Conservation (phyloP, 2,113 vertebrate genomes). For the Rhinolophus sinicus region DNA sequence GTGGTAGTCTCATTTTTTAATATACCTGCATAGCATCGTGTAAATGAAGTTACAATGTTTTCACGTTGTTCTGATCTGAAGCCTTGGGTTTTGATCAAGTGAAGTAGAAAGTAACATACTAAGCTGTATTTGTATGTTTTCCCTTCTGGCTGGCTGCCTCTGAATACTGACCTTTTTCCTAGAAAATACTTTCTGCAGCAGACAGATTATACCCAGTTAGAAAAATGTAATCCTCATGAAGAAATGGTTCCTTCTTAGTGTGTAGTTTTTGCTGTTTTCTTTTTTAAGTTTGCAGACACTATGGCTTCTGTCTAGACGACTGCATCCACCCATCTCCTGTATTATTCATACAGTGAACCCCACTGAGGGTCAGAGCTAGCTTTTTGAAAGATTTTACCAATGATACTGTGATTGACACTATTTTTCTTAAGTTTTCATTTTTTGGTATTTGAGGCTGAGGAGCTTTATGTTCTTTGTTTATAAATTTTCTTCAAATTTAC, state of each 20-base stretch:
- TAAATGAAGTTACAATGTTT: not conserved
- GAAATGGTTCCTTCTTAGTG: not conserved
- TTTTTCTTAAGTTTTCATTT: constrained; percentile 12
- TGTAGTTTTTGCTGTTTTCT: not conserved
- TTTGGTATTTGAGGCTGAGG: not conserved
- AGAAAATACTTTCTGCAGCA: not conserved
- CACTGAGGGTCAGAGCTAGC: not conserved
- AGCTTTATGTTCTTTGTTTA: not conserved
- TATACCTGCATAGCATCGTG: not conserved
- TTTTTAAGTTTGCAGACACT: not conserved
- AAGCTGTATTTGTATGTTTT: not conserved
- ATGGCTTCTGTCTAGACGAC: not conserved
- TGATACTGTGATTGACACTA: not conserved
- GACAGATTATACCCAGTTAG: not conserved
- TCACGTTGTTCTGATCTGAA: not conserved
- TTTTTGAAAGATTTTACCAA: not conserved
- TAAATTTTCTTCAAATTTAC: not conserved
- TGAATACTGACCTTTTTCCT: not conserved
- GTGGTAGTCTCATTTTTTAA: not conserved
- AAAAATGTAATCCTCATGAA: not conserved
- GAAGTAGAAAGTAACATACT: not conserved
- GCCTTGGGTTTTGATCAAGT: constrained; percentile 6
- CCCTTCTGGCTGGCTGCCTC: not conserved
- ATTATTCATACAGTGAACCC: not conserved
- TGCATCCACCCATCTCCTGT: not conserved